Evolutionary conservation across 1,140 invertebrate genomes (phyloP).

Genomic region (Monochamus saltuarius): DNA sequence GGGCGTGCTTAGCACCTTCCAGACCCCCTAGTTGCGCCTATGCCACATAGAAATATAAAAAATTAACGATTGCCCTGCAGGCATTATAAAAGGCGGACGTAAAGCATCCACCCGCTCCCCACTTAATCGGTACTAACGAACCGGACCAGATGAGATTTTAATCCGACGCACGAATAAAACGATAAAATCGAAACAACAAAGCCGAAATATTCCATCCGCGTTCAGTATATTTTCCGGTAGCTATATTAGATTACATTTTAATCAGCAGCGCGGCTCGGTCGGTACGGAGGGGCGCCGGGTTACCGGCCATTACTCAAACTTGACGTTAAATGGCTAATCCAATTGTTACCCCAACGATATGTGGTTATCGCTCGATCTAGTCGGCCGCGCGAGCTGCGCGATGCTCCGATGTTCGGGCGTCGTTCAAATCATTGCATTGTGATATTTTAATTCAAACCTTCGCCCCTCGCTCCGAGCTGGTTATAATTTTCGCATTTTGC

Average conservation of each 20-base stretch:
- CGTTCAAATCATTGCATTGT: slow-evolving; percentile 37
- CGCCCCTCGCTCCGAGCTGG: slow-evolving; percentile 6
- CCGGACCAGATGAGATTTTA: slow-evolving; percentile 42
- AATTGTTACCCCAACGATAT: slow-evolving; percentile 52
- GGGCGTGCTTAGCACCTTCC: no score
- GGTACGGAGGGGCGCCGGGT: slow-evolving; percentile 44
- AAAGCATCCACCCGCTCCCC: not conserved
- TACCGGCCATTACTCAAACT: slow-evolving; percentile 53
- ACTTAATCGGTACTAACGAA: slow-evolving; percentile 35
- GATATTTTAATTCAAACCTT: slow-evolving; percentile 33
- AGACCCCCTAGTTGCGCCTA: no score
- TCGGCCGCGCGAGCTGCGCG: slow-evolving; percentile 31
- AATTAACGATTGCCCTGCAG: no score
- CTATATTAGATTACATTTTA: slow-evolving; percentile 54
- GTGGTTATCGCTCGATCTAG: slow-evolving; percentile 49
- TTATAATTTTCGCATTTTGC: slow-evolving; percentile 5
- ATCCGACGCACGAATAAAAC: slow-evolving; percentile 43
- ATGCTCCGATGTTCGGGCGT: slow-evolving; percentile 12
- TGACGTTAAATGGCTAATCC: slow-evolving; percentile 53
- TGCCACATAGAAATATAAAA: no score
- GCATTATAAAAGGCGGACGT: no score
- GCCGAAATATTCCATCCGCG: slow-evolving; percentile 43
- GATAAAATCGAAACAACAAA: slow-evolving; percentile 44
- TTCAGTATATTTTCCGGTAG: slow-evolving; percentile 48
- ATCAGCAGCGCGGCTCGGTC: slow-evolving; percentile 45